Conservation (phyloP, 1,140 invertebrate species). For the Lanistes nyassanus region DNA sequence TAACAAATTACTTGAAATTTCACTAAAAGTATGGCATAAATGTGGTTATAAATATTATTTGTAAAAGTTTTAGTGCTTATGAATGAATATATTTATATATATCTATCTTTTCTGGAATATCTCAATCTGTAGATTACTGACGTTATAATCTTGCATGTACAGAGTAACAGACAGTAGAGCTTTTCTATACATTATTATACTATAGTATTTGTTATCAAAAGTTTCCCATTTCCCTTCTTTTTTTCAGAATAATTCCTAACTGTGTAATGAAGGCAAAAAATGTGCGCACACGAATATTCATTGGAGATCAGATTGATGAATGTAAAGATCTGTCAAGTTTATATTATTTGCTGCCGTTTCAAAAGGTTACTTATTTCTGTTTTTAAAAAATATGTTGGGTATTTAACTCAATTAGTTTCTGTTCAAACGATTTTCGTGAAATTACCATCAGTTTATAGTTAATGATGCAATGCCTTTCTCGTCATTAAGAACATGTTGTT, state of each 20-base stretch:
- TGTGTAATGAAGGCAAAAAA: constrained; percentile 98
- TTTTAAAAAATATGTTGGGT: background rate
- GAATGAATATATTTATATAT: too few relatives aligned
- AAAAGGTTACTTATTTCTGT: constrained; percentile 74
- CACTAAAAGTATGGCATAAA: too few relatives aligned
- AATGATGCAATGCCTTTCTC: background rate
- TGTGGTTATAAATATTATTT: too few relatives aligned
- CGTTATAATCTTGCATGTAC: too few relatives aligned
- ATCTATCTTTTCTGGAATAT: too few relatives aligned
- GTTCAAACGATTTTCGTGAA: background rate
- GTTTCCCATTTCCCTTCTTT: too few relatives aligned
- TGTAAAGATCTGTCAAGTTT: constrained; percentile 94
- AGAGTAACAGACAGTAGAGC: too few relatives aligned
- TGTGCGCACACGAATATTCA: constrained; percentile 90
- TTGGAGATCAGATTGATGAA: constrained; percentile 93
- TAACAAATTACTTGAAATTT: too few relatives aligned
- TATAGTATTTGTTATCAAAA: too few relatives aligned
- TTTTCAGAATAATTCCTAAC: constrained; percentile 84
- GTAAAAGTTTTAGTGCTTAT: too few relatives aligned
- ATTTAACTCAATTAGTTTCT: background rate
- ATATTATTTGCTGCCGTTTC: constrained; percentile 93
- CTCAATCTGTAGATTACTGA: too few relatives aligned
- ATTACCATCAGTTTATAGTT: background rate
- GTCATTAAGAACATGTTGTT: background rate
- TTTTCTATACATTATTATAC: too few relatives aligned